Percentiles rank a stretch among this genome's conserved stretches.
These are phyloP conservation scores for Siniperca chuatsi DNA, from an alignment of 2,113 vertebrate species.

Conservation along the genomic window DNA sequence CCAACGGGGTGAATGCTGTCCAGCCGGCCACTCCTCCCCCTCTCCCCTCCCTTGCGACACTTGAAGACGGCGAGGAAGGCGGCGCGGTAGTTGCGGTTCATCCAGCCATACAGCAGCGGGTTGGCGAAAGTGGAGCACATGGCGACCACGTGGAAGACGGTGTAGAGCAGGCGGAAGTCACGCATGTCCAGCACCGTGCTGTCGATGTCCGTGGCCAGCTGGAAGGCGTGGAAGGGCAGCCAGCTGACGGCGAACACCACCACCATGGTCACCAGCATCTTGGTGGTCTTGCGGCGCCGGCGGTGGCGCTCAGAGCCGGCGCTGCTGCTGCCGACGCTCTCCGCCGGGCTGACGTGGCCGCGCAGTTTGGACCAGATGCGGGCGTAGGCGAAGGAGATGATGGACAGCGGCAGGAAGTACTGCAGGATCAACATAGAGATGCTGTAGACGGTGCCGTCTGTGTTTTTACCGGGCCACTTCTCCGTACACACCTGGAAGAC, in stretches of 20 bases:
- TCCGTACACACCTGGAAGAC: slow-evolving; percentile 87
- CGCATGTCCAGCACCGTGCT: slow-evolving; percentile 90
- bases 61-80: slow-evolving; percentile 92
- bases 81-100: slow-evolving; percentile 96
- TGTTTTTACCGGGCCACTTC: slow-evolving; percentile 92
- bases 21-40: slow-evolving; percentile 42
- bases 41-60: slow-evolving; percentile 79
- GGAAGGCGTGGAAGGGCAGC: slow-evolving; percentile 96
- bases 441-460: slow-evolving; percentile 92
- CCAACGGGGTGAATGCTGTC: slow-evolving; percentile 67
- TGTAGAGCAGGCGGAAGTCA: slow-evolving; percentile 95
- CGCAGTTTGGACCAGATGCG: slow-evolving; percentile 95
- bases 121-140: slow-evolving; percentile 98
- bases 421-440: slow-evolving; percentile 92
- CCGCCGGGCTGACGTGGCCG: slow-evolving; percentile 89
- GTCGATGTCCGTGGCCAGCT: slow-evolving; percentile 95
- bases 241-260: slow-evolving; percentile 96
- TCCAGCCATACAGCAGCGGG: slow-evolving; percentile 97
- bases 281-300: slow-evolving; percentile 92
- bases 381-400: slow-evolving; percentile 93
- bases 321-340: slow-evolving; percentile 66
- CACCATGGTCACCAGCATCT: slow-evolving; percentile 96
- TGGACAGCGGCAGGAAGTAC: slow-evolving; percentile 91
- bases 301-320: slow-evolving; percentile 87
- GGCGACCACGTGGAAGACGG: slow-evolving; percentile 92